These are phyloP conservation scores for Drosophila miranda DNA, from an alignment of 1,140 invertebrate genomes.

Conservation along the genomic window DNA sequence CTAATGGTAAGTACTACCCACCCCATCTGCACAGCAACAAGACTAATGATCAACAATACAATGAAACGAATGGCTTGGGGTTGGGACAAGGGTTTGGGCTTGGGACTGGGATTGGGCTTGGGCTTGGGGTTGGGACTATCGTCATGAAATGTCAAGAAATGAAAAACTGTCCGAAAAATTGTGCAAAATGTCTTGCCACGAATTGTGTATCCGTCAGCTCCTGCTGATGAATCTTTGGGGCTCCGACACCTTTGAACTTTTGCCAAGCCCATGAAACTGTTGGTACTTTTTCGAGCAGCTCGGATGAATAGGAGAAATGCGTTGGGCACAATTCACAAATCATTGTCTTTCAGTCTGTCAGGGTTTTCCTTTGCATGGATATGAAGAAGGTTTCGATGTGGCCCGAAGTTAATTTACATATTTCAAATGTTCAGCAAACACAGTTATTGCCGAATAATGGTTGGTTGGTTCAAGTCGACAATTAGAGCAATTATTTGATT, in stretches of 20 bases:
- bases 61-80: no score
- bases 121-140: no score
- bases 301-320: neutral
- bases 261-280: neutral
- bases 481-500: neutral
- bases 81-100: neutral
- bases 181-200: constrained; percentile 14
- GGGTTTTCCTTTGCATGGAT: neutral
- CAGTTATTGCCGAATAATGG: no score
- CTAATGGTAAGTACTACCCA: constrained; percentile 69
- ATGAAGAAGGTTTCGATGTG: constrained; percentile 1
- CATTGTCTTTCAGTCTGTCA: constrained; percentile 2
- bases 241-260: constrained; percentile 44
- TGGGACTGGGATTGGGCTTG: no score
- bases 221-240: constrained; percentile 29
- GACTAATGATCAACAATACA: constrained; percentile 1
- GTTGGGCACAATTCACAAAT: constrained; percentile 11
- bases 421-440: no score
- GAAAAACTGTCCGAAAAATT: neutral
- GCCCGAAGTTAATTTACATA: neutral
- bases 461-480: no score
- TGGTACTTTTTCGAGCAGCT: no score
- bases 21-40: no score
- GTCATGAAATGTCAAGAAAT: constrained; percentile 29
- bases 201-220: constrained; percentile 1